These are phyloP conservation scores for Lasioglossum villosulum DNA, from an alignment of 2,888 invertebrate genomes.

Conservation along the genomic window DNA sequence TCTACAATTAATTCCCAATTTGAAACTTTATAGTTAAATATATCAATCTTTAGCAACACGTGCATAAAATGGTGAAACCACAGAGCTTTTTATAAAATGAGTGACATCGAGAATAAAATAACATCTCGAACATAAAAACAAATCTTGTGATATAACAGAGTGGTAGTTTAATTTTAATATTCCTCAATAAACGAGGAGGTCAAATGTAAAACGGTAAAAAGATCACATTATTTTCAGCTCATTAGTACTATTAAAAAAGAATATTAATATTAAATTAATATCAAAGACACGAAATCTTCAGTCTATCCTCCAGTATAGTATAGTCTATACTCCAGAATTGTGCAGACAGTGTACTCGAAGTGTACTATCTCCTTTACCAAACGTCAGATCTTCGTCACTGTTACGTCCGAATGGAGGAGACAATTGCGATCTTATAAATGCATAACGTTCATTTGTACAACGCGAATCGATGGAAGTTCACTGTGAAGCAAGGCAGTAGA, in stretches of 20 bases:
- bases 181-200: not conserved
- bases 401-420: not conserved
- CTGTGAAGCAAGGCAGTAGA: not conserved
- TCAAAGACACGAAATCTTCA: not conserved
- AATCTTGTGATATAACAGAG: not conserved
- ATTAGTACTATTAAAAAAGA: not conserved
- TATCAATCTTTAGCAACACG: not conserved
- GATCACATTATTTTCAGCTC: not conserved
- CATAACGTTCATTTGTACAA: conserved; percentile 4
- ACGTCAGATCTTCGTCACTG: not conserved
- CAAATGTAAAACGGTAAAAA: not conserved
- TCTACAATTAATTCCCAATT: not conserved
- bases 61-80: not conserved
- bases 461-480: not conserved
- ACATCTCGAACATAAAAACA: not conserved
- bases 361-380: not conserved
- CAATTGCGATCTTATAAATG: not conserved
- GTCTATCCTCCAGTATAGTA: not conserved
- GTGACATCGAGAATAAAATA: not conserved
- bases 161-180: not conserved
- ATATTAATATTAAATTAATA: not conserved
- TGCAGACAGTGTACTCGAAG: not conserved
- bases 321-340: not conserved
- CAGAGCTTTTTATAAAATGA: not conserved
- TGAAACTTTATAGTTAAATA: not conserved